phyloP scores from a whole-genome alignment of 2,888 invertebrate genomes.

The Girardia tigrina region DNA sequence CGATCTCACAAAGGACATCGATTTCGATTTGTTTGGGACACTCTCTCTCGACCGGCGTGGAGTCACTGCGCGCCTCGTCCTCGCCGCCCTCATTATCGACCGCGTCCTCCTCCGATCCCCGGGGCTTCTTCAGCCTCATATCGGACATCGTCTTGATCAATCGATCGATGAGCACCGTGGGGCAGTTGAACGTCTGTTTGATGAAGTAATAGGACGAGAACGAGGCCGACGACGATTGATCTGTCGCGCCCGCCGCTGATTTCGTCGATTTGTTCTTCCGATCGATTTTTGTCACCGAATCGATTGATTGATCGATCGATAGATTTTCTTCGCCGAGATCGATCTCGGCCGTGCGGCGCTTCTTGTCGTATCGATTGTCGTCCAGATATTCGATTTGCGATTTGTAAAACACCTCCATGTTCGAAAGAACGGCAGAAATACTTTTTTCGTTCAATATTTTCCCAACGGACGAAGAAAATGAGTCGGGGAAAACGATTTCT shows the following conservation, averaged over 20 bases:
- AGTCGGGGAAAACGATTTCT: neutral
- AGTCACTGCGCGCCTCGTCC: no score
- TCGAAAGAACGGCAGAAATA: neutral
- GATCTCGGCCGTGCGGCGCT: no score
- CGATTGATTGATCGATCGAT: neutral
- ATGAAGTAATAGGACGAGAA: conserved; percentile 5
- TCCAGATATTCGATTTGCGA: conserved; percentile 2
- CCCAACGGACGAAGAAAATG: neutral
- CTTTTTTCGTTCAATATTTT: conserved; percentile 9
- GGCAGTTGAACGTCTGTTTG: conserved; percentile 9
- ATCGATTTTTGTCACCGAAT: neutral
- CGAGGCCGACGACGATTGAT: neutral
- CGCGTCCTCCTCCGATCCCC: no score
- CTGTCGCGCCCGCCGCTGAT: no score
- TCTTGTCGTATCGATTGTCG: conserved; percentile 3
- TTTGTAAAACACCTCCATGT: neutral
- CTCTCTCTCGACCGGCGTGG: neutral
- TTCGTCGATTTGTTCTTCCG: neutral
- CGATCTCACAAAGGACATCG: neutral
- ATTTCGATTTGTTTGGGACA: neutral
- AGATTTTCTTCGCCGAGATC: no score
- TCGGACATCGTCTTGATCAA: neutral
- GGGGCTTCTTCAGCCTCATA: neutral
- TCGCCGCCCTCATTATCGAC: neutral
- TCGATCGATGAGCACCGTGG: neutral